Evolutionary conservation across 2,113 vertebrate genomes (phyloP), one percentile per base, ranked within the genome.

Genomic region (Phoenicopterus ruber): DNA sequence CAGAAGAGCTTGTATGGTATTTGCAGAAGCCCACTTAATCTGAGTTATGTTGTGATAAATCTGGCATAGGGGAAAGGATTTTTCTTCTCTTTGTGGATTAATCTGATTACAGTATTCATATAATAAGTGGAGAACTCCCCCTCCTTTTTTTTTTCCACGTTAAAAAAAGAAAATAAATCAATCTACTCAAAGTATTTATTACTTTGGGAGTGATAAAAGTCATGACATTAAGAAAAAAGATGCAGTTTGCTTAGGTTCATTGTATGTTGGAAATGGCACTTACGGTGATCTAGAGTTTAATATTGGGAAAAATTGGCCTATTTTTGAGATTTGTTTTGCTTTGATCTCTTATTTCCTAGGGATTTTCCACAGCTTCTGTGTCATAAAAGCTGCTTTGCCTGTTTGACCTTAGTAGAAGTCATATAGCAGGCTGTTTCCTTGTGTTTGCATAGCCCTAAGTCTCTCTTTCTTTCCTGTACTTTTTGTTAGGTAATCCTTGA

Each of bases 351-450:
- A 88, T 86, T 96, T 95, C 79, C 54, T 82, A 44, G 85, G 74
- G 90, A 90, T 91, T 96, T 94, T 92, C 82, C 63, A 74, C 69
- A 88, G 40, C 76, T 94, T 83, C 67, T 92, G n/a, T 96, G 72
- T 73, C 74, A 77, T 93, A 73, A 93, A 93, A 92, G 25, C 74
- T 90, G 40, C 66, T 94, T 95, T 88, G 36, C 71, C 74, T 94
- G 31, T 84, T 90, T 81, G 82, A 88, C 90, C 66, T 85, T 62
- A 82, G 40, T 29, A 52, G n/a, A 90, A 93, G 36, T 91, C 71
- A 58, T n/a, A 40, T 13, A 80, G 22, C 49, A 61, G 54, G 14
- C 84, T 87, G 31, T 69, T 91, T 79, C 49, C 86, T 87, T 79
- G 36, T 65, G 47, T 77, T 93, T 93, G 20, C n/a, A 31, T 49